Base-by-base conservation (phyloP, 2,888 invertebrate genomes). In the Erynnis tages region DNA sequence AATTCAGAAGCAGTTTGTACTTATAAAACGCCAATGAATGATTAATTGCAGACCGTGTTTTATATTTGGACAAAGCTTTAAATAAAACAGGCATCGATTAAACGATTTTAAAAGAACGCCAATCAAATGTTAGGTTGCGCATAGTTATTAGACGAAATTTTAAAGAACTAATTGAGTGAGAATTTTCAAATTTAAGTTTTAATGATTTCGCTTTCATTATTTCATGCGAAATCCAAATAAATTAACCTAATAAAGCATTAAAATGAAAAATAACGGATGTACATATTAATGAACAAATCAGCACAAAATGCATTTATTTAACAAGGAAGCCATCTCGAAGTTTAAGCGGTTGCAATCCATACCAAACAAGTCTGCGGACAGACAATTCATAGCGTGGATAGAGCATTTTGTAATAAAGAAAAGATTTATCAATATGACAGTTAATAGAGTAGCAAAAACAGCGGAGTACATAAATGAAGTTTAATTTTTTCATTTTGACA, bases 1-100 rank as follows among this genome's bases (percentile, higher is more conserved):
- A 7, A 38, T 27, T 30, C 10, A 38, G 10, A 21, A 2, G 21
- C 44, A 41, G 29, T 48, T 54, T 52, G 53, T 54, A 53, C 7
- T 54, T 45, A 55, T 54, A 59, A 58, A 54, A 46, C 45, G 50
- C 7, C 38, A 38, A 21, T 49, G 53, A 53, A 58, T 73, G 74
- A 76, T 75, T 68, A 68, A 76, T 73, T 48, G 54, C 54, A 53
- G 53, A 68, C 71, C 64, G 63, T 60, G 62, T 60, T 57, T 60
- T 56, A 50, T 62, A 49, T 59, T 59, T 54, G 57, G 56, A 54
- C 53, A 54, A 55, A 52, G 49, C 45, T 58, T 58, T 54, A 60
- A 46, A 60, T 60, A 45, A 53, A 57, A 64, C 60, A 63, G 55
- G 62, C 59, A 61, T 66, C 49, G 37, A 65, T 62, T 54, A 16